Conservation (phyloP, 1,140 invertebrate species). For the Sesamia nonagrioides region DNA sequence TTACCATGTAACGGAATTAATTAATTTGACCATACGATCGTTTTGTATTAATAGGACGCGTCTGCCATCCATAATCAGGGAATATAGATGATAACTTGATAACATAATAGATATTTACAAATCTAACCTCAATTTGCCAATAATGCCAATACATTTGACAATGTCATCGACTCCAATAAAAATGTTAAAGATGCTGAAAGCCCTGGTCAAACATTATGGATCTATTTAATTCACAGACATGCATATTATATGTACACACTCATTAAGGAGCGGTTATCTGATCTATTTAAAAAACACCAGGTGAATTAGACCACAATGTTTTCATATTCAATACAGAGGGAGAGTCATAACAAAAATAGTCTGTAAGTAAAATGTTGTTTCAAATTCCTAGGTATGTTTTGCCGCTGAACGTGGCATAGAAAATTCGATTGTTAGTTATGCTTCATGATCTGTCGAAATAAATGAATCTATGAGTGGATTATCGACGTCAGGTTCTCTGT, state of each 20-base stretch:
- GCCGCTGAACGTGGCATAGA: not conserved
- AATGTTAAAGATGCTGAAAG: not conserved
- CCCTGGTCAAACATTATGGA: not conserved
- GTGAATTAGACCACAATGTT: constrained; percentile 8
- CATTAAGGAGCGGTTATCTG: constrained; percentile 7
- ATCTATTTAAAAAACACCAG: not conserved
- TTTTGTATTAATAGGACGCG: too few relatives aligned
- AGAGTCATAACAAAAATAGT: too few relatives aligned
- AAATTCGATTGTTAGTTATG: not conserved
- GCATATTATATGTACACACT: not conserved
- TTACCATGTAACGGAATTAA: not conserved
- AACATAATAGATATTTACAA: too few relatives aligned
- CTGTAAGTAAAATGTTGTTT: not conserved
- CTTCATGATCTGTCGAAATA: constrained; percentile 8
- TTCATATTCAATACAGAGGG: not conserved
- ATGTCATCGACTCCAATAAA: too few relatives aligned
- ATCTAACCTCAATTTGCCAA: too few relatives aligned
- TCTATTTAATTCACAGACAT: constrained; percentile 8
- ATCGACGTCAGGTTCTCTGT: not conserved
- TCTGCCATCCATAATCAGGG: too few relatives aligned
- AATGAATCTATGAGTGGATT: not conserved
- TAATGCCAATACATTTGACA: too few relatives aligned
- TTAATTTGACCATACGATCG: not conserved
- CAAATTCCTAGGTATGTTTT: not conserved
- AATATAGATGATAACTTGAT: too few relatives aligned